Evolutionary conservation across 2,113 vertebrate genomes (phyloP).

Genomic region (Leucopsar rothschildi): DNA sequence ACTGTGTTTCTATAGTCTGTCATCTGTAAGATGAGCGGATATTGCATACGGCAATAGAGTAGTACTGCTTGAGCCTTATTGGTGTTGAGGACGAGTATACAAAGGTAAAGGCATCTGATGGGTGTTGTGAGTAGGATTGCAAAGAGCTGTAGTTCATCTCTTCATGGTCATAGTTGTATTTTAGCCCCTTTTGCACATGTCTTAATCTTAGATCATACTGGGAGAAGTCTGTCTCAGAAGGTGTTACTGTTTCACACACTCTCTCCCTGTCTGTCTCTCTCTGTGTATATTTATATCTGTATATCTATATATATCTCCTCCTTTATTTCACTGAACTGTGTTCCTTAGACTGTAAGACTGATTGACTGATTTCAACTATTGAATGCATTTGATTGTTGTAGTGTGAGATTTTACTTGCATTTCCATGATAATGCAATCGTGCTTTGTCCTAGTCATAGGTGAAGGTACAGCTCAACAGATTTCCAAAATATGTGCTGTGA

Average conservation of each 20-base stretch:
- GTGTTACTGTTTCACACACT: not conserved
- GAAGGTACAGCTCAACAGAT: not conserved
- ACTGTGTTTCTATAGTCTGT: not conserved
- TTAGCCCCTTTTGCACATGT: not conserved
- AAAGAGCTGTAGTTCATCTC: not conserved
- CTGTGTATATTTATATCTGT: fast-evolving
- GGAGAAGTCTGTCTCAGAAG: not conserved
- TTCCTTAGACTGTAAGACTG: not conserved
- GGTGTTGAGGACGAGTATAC: not conserved
- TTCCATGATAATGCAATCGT: not conserved
- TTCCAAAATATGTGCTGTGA: not conserved
- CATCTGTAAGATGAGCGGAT: not conserved
- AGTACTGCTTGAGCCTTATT: not conserved
- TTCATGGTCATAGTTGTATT: not conserved
- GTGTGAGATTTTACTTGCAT: not conserved
- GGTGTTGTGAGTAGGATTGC: not conserved
- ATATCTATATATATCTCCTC: not conserved
- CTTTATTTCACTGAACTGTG: not conserved
- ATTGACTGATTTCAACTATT: not conserved
- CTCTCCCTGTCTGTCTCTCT: fast-evolving
- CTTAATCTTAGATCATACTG: not conserved
- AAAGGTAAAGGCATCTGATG: not conserved
- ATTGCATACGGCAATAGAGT: too few relatives aligned
- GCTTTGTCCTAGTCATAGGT: not conserved
- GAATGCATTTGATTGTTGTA: not conserved